Evolutionary conservation across 2,113 vertebrate genomes (phyloP).

Genomic region (Oreotragus oreotragus): DNA sequence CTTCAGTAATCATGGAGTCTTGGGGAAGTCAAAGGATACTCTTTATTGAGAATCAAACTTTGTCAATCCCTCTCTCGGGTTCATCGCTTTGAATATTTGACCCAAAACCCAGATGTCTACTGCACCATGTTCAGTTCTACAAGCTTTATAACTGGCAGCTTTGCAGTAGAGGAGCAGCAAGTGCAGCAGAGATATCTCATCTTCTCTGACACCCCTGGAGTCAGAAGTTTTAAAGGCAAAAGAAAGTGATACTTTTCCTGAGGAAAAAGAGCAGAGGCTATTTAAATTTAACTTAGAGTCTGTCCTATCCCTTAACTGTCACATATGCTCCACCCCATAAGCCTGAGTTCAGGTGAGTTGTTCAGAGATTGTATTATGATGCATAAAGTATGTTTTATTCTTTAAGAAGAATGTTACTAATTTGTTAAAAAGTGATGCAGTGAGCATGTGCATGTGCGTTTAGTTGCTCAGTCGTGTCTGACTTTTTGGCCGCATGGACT

Average conservation of each 20-base stretch:
- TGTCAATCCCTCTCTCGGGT: background rate
- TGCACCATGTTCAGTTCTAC: background rate
- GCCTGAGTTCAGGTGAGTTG: background rate
- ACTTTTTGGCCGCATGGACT: background rate
- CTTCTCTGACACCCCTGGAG: background rate
- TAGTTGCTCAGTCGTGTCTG: background rate
- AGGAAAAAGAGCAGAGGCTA: background rate
- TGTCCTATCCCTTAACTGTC: background rate
- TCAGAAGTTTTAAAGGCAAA: background rate
- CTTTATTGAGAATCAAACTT: background rate
- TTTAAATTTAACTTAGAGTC: background rate
- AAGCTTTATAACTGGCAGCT: background rate
- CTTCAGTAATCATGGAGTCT: background rate
- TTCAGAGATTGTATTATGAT: background rate
- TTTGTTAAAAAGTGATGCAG: background rate
- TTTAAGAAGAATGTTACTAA: background rate
- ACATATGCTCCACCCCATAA: background rate
- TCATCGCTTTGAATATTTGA: background rate
- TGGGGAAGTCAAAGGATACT: background rate
- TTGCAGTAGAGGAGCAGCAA: background rate
- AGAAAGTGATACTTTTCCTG: background rate
- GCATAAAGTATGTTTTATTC: background rate
- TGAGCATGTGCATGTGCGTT: background rate
- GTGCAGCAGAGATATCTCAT: background rate
- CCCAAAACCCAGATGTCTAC: background rate